Evolutionary conservation across 30 jellyfish, hydroid and myxozoan genomes (phyloP).

Genomic region (Chrysaora quinquecirrha): DNA sequence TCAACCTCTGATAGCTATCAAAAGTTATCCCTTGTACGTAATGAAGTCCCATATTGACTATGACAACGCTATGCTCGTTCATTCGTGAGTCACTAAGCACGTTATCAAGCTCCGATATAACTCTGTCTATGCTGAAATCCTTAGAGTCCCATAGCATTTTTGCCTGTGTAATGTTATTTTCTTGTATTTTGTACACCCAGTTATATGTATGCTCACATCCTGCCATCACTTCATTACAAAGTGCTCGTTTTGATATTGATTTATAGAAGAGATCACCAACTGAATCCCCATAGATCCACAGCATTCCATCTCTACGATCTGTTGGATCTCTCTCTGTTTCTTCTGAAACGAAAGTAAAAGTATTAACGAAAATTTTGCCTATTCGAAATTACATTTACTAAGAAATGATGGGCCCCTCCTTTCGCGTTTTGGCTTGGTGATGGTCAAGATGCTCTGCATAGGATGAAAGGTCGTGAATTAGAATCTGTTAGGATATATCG

Average conservation of each 20-base stretch:
- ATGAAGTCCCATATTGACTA: conserved; percentile 91
- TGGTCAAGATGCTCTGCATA: too few species aligned
- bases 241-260: conserved; percentile 64
- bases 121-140: conserved; percentile 86
- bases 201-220: conserved; percentile 89
- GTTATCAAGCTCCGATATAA: conserved; percentile 71
- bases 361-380: too few species aligned
- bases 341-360: conserved; percentile 48
- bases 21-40: conserved; percentile 80
- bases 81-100: conserved; percentile 66
- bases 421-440: too few species aligned
- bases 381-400: too few species aligned
- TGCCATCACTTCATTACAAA: conserved; percentile 73
- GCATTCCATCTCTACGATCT: conserved; percentile 65
- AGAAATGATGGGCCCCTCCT: too few species aligned
- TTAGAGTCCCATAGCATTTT: conserved; percentile 68
- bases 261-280: conserved; percentile 91
- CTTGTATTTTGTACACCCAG: conserved; percentile 87
- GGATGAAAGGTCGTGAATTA: too few species aligned
- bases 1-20: conserved; percentile 38
- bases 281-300: conserved; percentile 99
- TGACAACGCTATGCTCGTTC: conserved; percentile 78
- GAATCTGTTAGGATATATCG: too few species aligned
- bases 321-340: conserved; percentile 42
- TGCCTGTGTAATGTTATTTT: conserved; percentile 78